Evolutionary conservation across 2,113 vertebrate species (phyloP).

Genomic region (Spizaetus ornatus): DNA sequence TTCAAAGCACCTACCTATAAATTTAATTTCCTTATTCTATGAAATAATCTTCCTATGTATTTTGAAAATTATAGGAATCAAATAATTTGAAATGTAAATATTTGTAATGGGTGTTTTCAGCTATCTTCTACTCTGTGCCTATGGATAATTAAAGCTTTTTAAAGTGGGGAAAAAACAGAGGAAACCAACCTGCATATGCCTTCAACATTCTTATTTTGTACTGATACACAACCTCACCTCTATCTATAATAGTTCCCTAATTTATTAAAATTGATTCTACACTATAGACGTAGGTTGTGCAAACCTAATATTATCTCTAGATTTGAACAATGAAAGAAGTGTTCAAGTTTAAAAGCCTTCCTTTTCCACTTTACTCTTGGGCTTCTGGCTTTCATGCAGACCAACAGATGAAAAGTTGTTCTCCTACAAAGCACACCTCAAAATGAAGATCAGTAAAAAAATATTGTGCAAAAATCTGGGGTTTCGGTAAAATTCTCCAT

Average conservation of each 20-base stretch:
- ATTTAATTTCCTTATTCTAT: neutral
- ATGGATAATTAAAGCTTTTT: neutral
- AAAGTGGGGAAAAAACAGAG: neutral
- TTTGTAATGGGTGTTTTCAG: rapidly evolving
- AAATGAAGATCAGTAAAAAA: neutral
- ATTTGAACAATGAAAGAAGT: neutral
- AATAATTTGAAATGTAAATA: neutral
- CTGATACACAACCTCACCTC: neutral
- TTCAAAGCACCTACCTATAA: neutral
- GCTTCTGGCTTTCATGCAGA: neutral
- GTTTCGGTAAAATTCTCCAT: neutral
- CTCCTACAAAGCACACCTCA: neutral
- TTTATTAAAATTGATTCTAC: neutral
- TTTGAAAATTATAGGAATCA: neutral
- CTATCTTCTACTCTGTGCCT: neutral
- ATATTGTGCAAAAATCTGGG: neutral
- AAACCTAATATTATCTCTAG: neutral
- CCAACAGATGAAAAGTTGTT: neutral
- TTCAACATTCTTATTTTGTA: neutral
- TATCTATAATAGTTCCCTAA: neutral
- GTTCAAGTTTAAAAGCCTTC: neutral
- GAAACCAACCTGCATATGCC: neutral
- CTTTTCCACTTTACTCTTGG: neutral
- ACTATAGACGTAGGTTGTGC: neutral
- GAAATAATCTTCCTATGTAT: neutral